Percentiles rank a stretch among this genome's conserved stretches.
phyloP scores from a whole-genome alignment of 2,113 vertebrate species.

The Megaptera novaeangliae region DNA sequence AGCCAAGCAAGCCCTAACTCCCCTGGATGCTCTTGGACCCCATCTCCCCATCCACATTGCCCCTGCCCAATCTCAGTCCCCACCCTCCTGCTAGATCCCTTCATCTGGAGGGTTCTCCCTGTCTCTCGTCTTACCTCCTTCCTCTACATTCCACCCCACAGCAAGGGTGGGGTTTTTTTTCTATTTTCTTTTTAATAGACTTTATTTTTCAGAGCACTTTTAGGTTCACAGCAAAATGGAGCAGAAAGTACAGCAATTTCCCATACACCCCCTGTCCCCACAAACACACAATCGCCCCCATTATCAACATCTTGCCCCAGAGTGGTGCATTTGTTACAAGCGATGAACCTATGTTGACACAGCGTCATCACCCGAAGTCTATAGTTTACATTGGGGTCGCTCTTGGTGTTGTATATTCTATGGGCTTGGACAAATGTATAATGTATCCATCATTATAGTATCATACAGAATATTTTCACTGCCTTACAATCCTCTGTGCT shows the following conservation, averaged over 20 bases:
- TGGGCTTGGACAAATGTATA: neutral
- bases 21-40: neutral
- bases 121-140: neutral
- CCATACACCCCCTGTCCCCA: neutral
- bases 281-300: neutral
- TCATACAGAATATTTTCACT: neutral
- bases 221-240: neutral
- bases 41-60: neutral
- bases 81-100: neutral
- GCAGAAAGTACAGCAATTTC: neutral
- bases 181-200: neutral
- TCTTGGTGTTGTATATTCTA: neutral
- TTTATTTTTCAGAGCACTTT: neutral
- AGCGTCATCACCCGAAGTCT: neutral
- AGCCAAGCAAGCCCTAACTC: neutral
- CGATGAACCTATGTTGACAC: neutral
- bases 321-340: neutral
- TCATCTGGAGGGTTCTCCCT: neutral
- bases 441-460: too few species aligned
- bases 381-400: neutral
- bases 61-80: neutral
- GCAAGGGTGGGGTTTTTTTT: fast-evolving
- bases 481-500: neutral
- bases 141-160: neutral
- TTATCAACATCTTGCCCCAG: neutral